Evolutionary conservation across 2,797 vertebrate species (phyloP), one percentile per base, ranked within the genome.

Genomic region (Xenentodon cancila): DNA sequence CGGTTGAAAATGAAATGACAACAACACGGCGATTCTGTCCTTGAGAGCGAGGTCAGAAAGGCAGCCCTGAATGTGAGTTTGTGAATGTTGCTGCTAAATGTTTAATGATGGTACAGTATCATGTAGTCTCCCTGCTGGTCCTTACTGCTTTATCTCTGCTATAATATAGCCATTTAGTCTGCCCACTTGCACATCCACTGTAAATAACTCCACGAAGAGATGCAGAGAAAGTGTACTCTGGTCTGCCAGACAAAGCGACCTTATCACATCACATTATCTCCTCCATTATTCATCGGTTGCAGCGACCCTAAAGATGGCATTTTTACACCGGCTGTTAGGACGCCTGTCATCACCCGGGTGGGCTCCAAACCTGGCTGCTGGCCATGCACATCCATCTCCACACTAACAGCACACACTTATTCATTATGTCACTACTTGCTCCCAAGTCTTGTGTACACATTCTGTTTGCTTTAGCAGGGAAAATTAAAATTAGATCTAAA

Each of bases 241-340:
- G 15, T 37, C 53, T 64, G 64, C 67, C 73, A 66, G 71, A 65
- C 55, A 71, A 75, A 72, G 80, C 81, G 85, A 88, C 88, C 87
- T 88, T 88, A 90, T 91, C 89, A 81, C 84, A 79, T 87, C 87
- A 71, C 75, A 84, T 89, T 86, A 89, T 87, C 79, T 70, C 80
- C 75, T 87, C 84, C 81, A 90, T 88, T 87, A 88, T 84, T 90
- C 87, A 90, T 79, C 37, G 32, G 82, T 75, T 66, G 75, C 80
- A 78, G 60, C 80, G 82, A 90, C 89, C 85, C 87, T 53, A 79
- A 83, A 82, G 76, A 86, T 85, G 78, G 67, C 82, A 68, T 86
- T 87, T 87, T 85, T 81, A 86, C 81, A 84, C 82, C 83, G 78
- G 79, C 84, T 81, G 80, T 84, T 81, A 81, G 84, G 84, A 80